These are phyloP conservation scores for Poecilia wingei DNA, from an alignment of 2,797 vertebrate genomes.

Conservation along the genomic window DNA sequence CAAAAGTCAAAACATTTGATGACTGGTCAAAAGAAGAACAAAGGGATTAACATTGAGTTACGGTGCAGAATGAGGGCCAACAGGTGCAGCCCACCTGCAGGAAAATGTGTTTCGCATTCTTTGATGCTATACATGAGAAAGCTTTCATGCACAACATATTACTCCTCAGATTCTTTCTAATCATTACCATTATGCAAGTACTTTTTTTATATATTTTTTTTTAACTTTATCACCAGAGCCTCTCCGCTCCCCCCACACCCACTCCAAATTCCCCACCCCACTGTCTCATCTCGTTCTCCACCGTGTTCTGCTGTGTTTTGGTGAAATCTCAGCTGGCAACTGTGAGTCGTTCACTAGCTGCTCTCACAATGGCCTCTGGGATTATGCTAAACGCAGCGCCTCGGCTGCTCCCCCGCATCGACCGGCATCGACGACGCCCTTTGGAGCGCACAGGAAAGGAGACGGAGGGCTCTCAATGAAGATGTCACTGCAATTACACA, in stretches of 20 bases:
- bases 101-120: constrained; percentile 54
- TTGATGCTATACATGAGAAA: constrained; percentile 42
- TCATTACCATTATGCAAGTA: constrained; percentile 23
- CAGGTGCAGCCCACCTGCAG: constrained; percentile 71
- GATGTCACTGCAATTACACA: constrained; percentile 81
- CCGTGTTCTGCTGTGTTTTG: constrained; percentile 87
- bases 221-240: constrained; percentile 12
- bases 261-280: constrained; percentile 50
- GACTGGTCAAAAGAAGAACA: constrained; percentile 33
- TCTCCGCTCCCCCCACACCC: not conserved
- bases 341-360: constrained; percentile 90
- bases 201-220: constrained; percentile 25
- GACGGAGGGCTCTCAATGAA: constrained; percentile 77
- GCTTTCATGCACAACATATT: constrained; percentile 16
- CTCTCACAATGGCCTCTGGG: constrained; percentile 97
- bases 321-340: constrained; percentile 99
- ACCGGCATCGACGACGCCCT: constrained; percentile 76
- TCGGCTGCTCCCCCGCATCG: constrained; percentile 75
- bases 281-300: constrained; percentile 70
- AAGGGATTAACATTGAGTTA: constrained; percentile 33
- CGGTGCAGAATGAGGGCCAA: constrained; percentile 55
- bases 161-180: constrained; percentile 20
- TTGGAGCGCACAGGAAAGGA: constrained; percentile 72
- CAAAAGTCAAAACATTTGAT: constrained; percentile 53
- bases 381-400: constrained; percentile 95